Evolutionary conservation across 2,113 vertebrate species (phyloP).

Genomic region (Pollachius pollachius): DNA sequence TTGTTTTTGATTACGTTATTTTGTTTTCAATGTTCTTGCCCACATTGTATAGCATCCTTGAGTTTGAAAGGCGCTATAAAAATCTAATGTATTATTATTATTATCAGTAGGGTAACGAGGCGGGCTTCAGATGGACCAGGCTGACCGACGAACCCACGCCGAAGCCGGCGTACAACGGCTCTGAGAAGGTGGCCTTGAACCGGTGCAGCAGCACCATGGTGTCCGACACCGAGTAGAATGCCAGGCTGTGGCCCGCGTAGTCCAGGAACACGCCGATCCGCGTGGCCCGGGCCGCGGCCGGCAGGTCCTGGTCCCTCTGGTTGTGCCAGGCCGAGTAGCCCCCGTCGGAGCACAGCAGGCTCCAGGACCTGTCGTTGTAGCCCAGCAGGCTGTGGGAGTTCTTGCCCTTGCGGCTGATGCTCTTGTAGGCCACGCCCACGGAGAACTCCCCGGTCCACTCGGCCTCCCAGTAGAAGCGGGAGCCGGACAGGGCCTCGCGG

Average conservation of each 20-base stretch:
- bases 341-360: slow-evolving; percentile 83
- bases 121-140: slow-evolving; percentile 60
- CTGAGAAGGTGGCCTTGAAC: slow-evolving; percentile 80
- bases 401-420: slow-evolving; percentile 75
- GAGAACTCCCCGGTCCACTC: slow-evolving; percentile 77
- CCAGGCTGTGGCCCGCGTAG: slow-evolving; percentile 69
- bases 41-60: too few relatives aligned
- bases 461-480: slow-evolving; percentile 91
- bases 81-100: too few relatives aligned
- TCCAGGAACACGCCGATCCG: slow-evolving; percentile 85
- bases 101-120: background rate
- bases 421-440: slow-evolving; percentile 81
- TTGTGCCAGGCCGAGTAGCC: slow-evolving; percentile 87
- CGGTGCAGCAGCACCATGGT: slow-evolving; percentile 73
- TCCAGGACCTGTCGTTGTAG: slow-evolving; percentile 86
- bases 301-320: slow-evolving; percentile 70
- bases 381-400: slow-evolving; percentile 83
- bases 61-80: too few relatives aligned
- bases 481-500: slow-evolving; percentile 69
- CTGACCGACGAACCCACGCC: slow-evolving; percentile 82
- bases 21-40: too few relatives aligned
- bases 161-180: slow-evolving; percentile 84
- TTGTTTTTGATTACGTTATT: too few relatives aligned
- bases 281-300: slow-evolving; percentile 43
- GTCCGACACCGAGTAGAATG: slow-evolving; percentile 84